These are phyloP conservation scores for Gyrodactylus salaris DNA, from an alignment of 1,140 invertebrate genomes.

Conservation along the genomic window DNA sequence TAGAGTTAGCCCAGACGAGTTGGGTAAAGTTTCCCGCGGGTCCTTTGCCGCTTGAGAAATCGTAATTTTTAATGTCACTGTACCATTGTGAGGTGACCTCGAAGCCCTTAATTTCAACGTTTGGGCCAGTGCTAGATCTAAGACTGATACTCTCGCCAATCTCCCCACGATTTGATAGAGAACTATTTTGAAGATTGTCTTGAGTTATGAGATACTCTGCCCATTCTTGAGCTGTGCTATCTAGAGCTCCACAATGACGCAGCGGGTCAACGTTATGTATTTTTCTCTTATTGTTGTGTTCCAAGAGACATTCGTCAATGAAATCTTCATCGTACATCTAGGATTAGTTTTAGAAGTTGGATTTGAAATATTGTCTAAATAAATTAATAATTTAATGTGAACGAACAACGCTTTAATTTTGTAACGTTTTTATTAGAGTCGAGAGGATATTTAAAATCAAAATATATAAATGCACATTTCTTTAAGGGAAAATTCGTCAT, in stretches of 20 bases:
- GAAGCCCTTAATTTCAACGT: background rate
- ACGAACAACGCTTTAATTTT: no score
- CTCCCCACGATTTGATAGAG: constrained; percentile 1
- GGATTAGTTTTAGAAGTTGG: no score
- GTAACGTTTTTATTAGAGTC: no score
- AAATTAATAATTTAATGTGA: no score
- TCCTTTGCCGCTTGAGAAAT: constrained; percentile 20
- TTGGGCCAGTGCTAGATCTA: background rate
- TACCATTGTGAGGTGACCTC: constrained; percentile 55
- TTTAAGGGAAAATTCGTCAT: no score
- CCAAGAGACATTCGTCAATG: constrained; percentile 3
- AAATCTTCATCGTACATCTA: background rate
- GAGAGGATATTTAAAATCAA: no score
- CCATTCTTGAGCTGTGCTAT: constrained; percentile 6
- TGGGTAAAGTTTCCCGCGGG: constrained; percentile 30
- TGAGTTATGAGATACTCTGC: background rate
- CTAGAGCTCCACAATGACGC: background rate
- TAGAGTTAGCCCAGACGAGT: constrained; percentile 38
- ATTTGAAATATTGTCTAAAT: no score
- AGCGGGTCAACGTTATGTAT: background rate
- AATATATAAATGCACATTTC: no score
- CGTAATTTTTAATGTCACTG: constrained; percentile 37
- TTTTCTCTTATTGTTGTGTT: constrained; percentile 3
- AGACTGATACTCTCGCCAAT: constrained; percentile 7
- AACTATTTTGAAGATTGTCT: background rate